Percentiles rank a stretch among this genome's conserved stretches.
These are phyloP conservation scores for Epinephelus moara DNA, from an alignment of 2,113 vertebrate species.

Conservation along the genomic window DNA sequence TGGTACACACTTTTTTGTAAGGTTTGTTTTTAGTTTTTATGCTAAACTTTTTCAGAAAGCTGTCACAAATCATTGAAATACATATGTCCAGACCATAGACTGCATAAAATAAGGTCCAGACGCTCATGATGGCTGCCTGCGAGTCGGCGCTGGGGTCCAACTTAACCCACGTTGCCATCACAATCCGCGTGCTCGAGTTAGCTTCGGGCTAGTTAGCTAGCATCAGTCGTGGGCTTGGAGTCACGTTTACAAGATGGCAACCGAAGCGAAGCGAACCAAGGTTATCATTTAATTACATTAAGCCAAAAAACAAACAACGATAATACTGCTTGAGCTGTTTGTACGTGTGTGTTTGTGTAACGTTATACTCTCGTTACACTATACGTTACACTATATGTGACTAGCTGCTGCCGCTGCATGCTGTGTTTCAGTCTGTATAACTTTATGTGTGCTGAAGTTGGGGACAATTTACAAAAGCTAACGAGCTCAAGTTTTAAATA, in stretches of 20 bases:
- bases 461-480: neutral
- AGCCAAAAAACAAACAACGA: too few relatives aligned
- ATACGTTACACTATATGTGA: neutral
- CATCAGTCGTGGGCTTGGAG: neutral
- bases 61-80: too few relatives aligned
- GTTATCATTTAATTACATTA: conserved; percentile 34
- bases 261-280: conserved; percentile 79
- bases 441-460: neutral
- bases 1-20: too few relatives aligned
- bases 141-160: neutral
- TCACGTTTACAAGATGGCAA: conserved; percentile 66
- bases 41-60: too few relatives aligned
- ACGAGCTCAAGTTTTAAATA: neutral
- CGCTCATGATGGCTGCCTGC: neutral
- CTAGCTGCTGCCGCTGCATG: too few relatives aligned
- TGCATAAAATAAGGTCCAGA: too few relatives aligned
- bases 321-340: rapidly evolving
- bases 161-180: rapidly evolving
- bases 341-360: neutral
- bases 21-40: too few relatives aligned
- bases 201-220: neutral
- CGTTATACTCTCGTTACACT: neutral
- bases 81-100: too few relatives aligned
- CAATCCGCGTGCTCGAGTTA: neutral
- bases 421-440: neutral